phyloP scores from a whole-genome alignment of 2,113 vertebrate species.

The Meleagris gallopavo region DNA sequence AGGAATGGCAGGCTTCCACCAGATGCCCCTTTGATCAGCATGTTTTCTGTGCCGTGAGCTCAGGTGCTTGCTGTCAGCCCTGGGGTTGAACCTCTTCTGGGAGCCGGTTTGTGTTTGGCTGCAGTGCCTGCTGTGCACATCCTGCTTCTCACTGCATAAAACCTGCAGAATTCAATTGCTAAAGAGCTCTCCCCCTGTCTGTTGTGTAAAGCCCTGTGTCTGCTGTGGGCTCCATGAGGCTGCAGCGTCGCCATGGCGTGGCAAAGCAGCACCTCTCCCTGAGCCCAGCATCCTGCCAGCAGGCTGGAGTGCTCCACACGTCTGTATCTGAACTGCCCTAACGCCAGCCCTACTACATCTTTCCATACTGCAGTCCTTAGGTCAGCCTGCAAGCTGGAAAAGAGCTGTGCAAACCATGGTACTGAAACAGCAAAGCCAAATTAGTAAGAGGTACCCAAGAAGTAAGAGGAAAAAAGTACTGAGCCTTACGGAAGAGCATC shows the following conservation, averaged over 20 bases:
- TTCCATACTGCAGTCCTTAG: accelerated
- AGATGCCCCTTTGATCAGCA: accelerated
- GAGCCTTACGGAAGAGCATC: background rate
- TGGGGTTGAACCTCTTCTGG: background rate
- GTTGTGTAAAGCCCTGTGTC: background rate
- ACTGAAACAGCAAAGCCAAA: background rate
- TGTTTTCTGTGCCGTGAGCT: background rate
- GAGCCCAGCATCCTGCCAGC: background rate
- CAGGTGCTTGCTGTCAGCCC: accelerated
- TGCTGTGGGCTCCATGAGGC: background rate
- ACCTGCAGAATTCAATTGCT: background rate
- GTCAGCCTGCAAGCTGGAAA: accelerated
- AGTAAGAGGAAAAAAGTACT: background rate
- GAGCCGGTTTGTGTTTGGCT: background rate
- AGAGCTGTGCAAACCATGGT: background rate
- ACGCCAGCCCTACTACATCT: background rate
- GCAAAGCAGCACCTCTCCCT: background rate
- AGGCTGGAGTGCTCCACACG: background rate
- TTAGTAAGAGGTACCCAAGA: background rate
- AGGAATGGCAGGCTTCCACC: background rate
- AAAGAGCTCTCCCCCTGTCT: background rate
- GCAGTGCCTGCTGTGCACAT: background rate
- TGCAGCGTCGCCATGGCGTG: accelerated
- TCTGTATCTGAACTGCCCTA: background rate
- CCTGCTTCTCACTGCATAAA: background rate